Percentiles rank a stretch among this genome's conserved stretches.
Conservation (phyloP, 2,888 invertebrate genomes). For the Apotomis betuletana region DNA sequence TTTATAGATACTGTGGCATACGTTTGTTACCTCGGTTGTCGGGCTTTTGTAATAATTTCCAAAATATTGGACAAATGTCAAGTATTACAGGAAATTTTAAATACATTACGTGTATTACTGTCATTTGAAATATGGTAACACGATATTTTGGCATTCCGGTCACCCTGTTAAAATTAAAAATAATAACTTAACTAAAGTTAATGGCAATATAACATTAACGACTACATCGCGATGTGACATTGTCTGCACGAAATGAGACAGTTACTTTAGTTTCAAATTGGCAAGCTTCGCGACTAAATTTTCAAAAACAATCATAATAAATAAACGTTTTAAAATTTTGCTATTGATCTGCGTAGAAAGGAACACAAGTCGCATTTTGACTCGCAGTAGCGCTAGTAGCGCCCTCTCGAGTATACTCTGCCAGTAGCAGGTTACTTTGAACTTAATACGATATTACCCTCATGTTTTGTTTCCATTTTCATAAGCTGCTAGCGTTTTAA, state of each 20-base stretch:
- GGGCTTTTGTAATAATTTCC: neutral
- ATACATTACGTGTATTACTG: slow-evolving; percentile 14
- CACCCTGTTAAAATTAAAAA: slow-evolving; percentile 49
- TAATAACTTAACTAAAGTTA: slow-evolving; percentile 29
- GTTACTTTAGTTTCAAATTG: slow-evolving; percentile 4
- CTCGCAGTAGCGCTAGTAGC: slow-evolving; percentile 1
- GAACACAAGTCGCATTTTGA: slow-evolving; percentile 11
- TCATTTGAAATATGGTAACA: slow-evolving; percentile 53
- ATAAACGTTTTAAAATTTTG: slow-evolving; percentile 11
- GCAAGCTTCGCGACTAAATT: slow-evolving; percentile 21
- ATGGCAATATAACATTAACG: slow-evolving; percentile 37
- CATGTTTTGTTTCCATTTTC: no score
- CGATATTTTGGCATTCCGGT: slow-evolving; percentile 60
- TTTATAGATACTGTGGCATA: neutral
- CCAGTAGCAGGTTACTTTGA: neutral
- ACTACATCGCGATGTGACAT: slow-evolving; percentile 22
- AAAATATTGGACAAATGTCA: slow-evolving; percentile 4
- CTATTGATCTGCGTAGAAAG: neutral
- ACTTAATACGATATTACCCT: no score
- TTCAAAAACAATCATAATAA: slow-evolving; percentile 1
- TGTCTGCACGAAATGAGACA: slow-evolving; percentile 5
- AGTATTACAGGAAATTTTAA: neutral
- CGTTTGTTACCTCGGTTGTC: neutral
- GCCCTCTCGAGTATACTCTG: slow-evolving; percentile 12
- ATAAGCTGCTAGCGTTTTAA: no score